These are phyloP conservation scores for Drosophila fungiperda DNA, from an alignment of 2,888 invertebrate genomes.

Conservation along the genomic window DNA sequence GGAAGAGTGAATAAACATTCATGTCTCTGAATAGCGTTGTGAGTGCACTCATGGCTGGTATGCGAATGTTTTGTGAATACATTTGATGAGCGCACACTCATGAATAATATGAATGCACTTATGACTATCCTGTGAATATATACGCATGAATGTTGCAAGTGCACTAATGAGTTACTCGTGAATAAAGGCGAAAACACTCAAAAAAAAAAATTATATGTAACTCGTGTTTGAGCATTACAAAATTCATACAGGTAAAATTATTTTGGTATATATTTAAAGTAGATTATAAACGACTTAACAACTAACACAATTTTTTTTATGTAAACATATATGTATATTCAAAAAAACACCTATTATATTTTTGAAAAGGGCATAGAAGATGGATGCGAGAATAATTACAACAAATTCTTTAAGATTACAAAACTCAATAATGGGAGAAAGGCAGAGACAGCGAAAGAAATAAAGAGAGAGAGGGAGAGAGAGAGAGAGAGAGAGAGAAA, in stretches of 20 bases:
- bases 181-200: slow-evolving; percentile 1
- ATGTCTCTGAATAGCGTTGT: not conserved
- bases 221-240: slow-evolving; percentile 7
- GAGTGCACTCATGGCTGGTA: slow-evolving; percentile 14
- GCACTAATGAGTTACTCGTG: slow-evolving; percentile 35
- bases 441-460: not conserved
- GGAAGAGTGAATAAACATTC: not conserved
- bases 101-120: slow-evolving; percentile 20
- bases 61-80: slow-evolving; percentile 15
- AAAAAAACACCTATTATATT: slow-evolving; percentile 55
- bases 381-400: not conserved
- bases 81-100: slow-evolving; percentile 1
- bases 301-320: slow-evolving; percentile 44
- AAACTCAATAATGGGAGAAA: not conserved
- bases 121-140: slow-evolving; percentile 32
- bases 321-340: slow-evolving; percentile 12
- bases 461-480: not conserved
- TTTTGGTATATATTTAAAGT: slow-evolving; percentile 43
- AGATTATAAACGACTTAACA: slow-evolving; percentile 38
- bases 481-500: not conserved
- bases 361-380: not conserved
- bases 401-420: not conserved
- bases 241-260: slow-evolving; percentile 12
- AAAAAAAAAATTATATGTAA: not conserved
- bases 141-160: slow-evolving; percentile 45